Conservation (phyloP, 2,888 invertebrate species). For the Iselma pallidipennis region DNA sequence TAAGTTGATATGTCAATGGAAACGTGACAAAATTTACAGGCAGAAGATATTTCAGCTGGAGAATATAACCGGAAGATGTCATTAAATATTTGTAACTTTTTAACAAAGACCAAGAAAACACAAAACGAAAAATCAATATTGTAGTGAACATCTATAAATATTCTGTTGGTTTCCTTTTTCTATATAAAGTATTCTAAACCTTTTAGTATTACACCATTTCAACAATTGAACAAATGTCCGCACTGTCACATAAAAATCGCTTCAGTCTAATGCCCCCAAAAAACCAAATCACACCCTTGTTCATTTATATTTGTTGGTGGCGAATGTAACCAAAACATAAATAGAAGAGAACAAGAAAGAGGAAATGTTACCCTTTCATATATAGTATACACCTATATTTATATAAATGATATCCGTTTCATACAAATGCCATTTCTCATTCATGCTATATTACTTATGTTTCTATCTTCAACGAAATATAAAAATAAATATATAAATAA, state of each 20-base stretch:
- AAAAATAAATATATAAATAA: no score
- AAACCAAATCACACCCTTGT: constrained; percentile 2
- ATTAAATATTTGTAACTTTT: not conserved
- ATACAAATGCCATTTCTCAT: constrained; percentile 12
- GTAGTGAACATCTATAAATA: no score
- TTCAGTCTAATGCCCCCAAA: constrained; percentile 1
- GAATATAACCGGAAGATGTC: not conserved
- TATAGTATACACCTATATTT: no score
- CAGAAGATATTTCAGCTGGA: not conserved
- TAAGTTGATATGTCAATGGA: constrained; percentile 1
- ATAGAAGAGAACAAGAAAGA: not conserved
- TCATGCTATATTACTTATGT: constrained; percentile 16
- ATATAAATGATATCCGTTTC: constrained; percentile 12
- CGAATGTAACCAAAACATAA: no score
- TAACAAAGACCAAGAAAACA: not conserved
- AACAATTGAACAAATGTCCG: not conserved
- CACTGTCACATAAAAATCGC: no score
- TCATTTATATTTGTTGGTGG: constrained; percentile 11
- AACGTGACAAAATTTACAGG: constrained; percentile 1
- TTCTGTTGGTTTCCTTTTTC: no score
- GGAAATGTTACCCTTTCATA: constrained; percentile 10
- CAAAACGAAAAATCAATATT: no score
- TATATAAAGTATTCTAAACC: no score
- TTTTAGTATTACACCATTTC: not conserved
- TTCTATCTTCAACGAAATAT: constrained; percentile 8